Percentiles rank a stretch among this genome's conserved stretches.
Evolutionary conservation across 2,113 vertebrate genomes (phyloP).

Genomic region (Dendropsophus ebraccatus): DNA sequence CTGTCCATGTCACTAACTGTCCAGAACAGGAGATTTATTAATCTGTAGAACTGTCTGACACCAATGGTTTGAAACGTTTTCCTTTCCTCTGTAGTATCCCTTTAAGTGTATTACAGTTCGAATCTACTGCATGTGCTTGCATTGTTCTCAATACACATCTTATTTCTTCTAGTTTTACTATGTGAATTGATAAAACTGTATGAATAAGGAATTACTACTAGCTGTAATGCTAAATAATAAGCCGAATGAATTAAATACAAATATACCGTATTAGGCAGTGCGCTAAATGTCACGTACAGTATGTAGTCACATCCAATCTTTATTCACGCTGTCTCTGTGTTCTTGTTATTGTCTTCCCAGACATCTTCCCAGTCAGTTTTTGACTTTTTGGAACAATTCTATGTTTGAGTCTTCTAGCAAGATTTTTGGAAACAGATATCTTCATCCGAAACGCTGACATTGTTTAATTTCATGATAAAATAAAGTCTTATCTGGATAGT

Average conservation of each 20-base stretch:
- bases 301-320: background rate
- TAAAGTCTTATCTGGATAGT: conserved; percentile 40
- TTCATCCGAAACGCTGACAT: conserved; percentile 28
- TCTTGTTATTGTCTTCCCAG: background rate
- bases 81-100: too few relatives aligned
- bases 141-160: background rate
- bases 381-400: conserved; percentile 16
- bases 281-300: background rate
- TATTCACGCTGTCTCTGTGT: background rate
- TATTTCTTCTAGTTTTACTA: background rate
- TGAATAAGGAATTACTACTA: background rate
- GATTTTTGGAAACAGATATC: conserved; percentile 33
- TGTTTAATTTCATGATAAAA: conserved; percentile 47
- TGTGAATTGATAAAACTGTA: background rate
- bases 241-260: background rate
- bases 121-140: background rate
- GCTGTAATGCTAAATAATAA: background rate
- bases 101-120: background rate
- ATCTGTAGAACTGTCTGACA: too few relatives aligned
- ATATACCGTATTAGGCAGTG: background rate
- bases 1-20: too few relatives aligned
- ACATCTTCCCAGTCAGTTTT: background rate
- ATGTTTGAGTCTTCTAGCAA: background rate
- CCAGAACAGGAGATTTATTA: too few relatives aligned
- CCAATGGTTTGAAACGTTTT: too few relatives aligned